A percentile compares a stretch with the other conserved stretches of the same genome.
These are phyloP conservation scores for Heterohyrax brucei DNA, from an alignment of 2,797 vertebrate genomes.

Conservation along the genomic window DNA sequence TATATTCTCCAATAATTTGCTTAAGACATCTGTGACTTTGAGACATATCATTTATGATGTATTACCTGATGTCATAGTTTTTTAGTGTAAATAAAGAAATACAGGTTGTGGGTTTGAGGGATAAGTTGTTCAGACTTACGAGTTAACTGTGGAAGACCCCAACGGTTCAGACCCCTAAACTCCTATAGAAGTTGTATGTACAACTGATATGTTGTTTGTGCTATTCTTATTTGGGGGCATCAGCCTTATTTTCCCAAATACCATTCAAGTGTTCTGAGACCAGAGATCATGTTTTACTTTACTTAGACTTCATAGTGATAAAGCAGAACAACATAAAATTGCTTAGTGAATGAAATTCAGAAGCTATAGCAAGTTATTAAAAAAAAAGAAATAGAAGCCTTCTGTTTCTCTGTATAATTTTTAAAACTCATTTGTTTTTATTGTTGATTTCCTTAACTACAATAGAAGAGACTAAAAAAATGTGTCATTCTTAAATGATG, in stretches of 20 bases:
- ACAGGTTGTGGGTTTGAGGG: neutral
- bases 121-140: constrained; percentile 42
- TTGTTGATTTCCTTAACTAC: neutral
- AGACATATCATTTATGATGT: constrained; percentile 29
- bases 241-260: neutral
- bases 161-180: neutral
- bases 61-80: neutral
- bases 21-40: neutral
- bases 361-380: neutral
- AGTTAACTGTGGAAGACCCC: neutral
- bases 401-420: neutral
- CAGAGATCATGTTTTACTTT: neutral
- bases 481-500: neutral
- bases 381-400: neutral
- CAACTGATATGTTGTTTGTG: neutral
- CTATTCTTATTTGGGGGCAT: neutral
- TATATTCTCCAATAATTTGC: constrained; percentile 37
- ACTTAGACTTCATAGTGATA: neutral
- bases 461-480: constrained; percentile 33
- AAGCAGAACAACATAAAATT: neutral
- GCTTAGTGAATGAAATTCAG: constrained; percentile 25
- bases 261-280: neutral
- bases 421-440: constrained; percentile 49
- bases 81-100: constrained; percentile 31
- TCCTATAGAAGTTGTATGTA: neutral